Conservation (phyloP, 1,140 invertebrate species). For the Coboldia fuscipes region DNA sequence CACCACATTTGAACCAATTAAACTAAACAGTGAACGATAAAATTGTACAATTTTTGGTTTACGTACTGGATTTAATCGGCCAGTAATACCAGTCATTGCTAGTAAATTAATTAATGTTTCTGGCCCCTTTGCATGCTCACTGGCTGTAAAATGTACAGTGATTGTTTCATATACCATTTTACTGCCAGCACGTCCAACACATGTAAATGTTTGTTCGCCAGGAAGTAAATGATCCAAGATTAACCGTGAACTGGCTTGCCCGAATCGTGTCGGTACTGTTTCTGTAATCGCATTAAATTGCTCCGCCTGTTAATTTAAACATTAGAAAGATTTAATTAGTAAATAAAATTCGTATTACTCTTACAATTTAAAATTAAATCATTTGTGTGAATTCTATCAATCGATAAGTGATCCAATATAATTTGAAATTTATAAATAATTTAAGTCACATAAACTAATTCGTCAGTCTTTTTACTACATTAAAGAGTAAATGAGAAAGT, state of each 20-base stretch:
- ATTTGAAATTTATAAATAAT: too few relatives aligned
- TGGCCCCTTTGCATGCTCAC: background rate
- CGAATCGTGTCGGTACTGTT: constrained; percentile 27
- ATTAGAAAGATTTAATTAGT: too few relatives aligned
- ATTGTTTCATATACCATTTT: constrained; percentile 29
- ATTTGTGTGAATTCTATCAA: too few relatives aligned
- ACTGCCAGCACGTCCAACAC: constrained; percentile 39
- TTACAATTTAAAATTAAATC: too few relatives aligned
- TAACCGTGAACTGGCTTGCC: constrained; percentile 37
- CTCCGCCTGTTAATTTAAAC: too few relatives aligned
- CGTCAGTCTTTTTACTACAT: too few relatives aligned
- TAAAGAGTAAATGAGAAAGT: too few relatives aligned
- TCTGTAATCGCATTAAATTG: constrained; percentile 28
- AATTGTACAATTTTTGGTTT: constrained; percentile 28
- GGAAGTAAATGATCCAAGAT: constrained; percentile 21
- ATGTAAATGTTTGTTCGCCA: constrained; percentile 31
- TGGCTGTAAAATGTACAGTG: constrained; percentile 22
- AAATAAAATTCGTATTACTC: too few relatives aligned
- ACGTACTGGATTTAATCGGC: constrained; percentile 24
- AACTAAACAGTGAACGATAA: constrained; percentile 28
- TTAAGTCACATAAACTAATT: too few relatives aligned
- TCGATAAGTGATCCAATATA: too few relatives aligned
- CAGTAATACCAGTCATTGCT: constrained; percentile 11
- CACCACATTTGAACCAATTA: constrained; percentile 35
- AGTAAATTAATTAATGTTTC: background rate